Base-by-base conservation (phyloP, 2,888 invertebrate species). In the Spodoptera picta region DNA sequence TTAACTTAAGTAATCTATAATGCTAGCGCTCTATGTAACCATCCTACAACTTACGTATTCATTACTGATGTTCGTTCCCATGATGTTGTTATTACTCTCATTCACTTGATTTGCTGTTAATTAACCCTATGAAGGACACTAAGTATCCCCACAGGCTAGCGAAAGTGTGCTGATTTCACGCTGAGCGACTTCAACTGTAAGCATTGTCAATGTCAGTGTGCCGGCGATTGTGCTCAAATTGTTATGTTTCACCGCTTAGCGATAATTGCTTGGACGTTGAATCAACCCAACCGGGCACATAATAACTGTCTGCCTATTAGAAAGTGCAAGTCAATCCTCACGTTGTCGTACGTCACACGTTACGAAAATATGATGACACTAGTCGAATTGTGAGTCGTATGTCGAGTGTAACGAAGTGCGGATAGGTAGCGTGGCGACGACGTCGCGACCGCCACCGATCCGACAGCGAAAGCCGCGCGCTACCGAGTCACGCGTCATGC, bases 401-500 rank as follows among this genome's bases (percentile, higher is more conserved):
- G 85, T 84, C 79, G 81, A 77, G 85, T 87, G 84, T 86, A 83
- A 88, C 85, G 84, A 75, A 73, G 79, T 68, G 60, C 65, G 75
- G 72, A 72, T 59, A 60, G 60, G 52, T 53, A 67, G 57, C 51
- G 56, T 76, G 76, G 65, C 43, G 62, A 69, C 64, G 85, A 83
- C 83, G 82, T 82, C 85, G 83, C 83, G 71, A 61, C 9, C 9
- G 14, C 69, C 52, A 27, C 73, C 71, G 65, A 36, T 36, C 59
- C 73, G 85, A 88, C 83, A 88, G 93, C 90, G 93, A 93, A 93
- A 93, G 93, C 90, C 60, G 68, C 58, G 61, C 78, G 82, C 83
- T 86, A 81, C 87, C 86, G 86, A 87, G 84, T 86, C 90, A 90
- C 90, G 89, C 89, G 83, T 78, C 76, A 80, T 86, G 92, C 88